phyloP scores from a whole-genome alignment of 2,113 vertebrate genomes.

The Blennius ocellaris region DNA sequence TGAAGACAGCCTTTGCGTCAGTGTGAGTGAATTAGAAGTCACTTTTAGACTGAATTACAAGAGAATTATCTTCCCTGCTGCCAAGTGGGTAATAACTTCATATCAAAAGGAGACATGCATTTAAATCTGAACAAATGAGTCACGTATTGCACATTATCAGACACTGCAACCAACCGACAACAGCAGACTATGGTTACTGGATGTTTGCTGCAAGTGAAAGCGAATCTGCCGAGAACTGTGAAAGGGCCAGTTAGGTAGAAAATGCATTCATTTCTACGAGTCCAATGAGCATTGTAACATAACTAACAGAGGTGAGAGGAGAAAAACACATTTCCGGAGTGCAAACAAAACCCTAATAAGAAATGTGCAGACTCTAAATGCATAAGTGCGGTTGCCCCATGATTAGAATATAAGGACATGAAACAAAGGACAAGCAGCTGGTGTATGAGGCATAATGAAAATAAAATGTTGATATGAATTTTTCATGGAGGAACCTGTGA shows the following conservation, averaged over 20 bases:
- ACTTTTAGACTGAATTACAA: neutral
- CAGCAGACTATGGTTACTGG: no score
- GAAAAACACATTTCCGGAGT: conserved; percentile 47
- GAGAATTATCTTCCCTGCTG: neutral
- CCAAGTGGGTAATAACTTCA: neutral
- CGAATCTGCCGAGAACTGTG: conserved; percentile 2
- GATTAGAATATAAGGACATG: conserved; percentile 66
- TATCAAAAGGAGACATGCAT: neutral
- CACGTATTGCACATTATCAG: neutral
- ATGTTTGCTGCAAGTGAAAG: neutral
- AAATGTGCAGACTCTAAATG: conserved; percentile 26
- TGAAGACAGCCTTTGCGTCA: neutral
- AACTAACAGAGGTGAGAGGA: conserved; percentile 17
- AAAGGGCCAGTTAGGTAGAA: conserved; percentile 27
- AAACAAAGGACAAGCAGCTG: conserved; percentile 71
- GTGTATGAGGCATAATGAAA: conserved; percentile 68
- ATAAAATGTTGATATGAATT: conserved; percentile 77
- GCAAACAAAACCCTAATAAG: conserved; percentile 36
- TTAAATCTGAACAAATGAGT: conserved; percentile 17
- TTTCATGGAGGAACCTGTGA: conserved; percentile 77
- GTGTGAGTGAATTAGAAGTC: neutral
- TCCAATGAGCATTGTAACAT: conserved; percentile 7
- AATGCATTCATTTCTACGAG: conserved; percentile 9
- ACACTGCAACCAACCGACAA: neutral
- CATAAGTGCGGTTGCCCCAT: conserved; percentile 36